Base-by-base conservation (phyloP, 2,113 vertebrate genomes). In the Asarcornis scutulata region DNA sequence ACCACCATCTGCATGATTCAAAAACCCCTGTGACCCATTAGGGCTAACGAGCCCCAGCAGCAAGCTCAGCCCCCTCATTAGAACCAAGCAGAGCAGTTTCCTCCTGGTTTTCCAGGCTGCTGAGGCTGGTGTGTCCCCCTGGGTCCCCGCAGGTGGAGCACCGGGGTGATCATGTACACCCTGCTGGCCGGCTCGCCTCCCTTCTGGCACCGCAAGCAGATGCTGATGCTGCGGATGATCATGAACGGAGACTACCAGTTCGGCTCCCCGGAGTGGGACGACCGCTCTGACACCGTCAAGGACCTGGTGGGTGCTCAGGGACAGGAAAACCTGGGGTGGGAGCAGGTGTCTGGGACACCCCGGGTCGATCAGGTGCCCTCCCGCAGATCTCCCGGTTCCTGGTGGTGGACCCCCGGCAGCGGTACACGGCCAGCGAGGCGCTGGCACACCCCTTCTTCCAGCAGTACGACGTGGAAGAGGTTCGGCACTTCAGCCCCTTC, bases 141-240 rank as follows among this genome's bases (percentile, higher is more conserved):
- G 93, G 38, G 22, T 50, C 27, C 55, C 62, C 14, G 0, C 98
- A 99, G 99, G 98, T 99, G 99, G 99, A 99, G 99, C 94, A 98
- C 98, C 0, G 99, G 99, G 2, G 99, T 99, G 78, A 99, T 99
- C 97, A 99, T 99, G 99, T 99, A 99, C 97, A 99, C 99, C 1
- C 96, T 99, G 85, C 98, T 99, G 75, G 99, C 99, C 0, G 99
- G 99, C 66, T 99, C 99, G 5, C 99, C 99, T 0, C 99, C 99
- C 6, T 99, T 99, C 98, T 99, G 99, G 99, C 99, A 99, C 98
- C 98, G 99, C 86, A 99, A 99, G 90, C 99, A 99, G 98, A 99
- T 99, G 98, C 96, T 99, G 97, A 99, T 99, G 99, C 97, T 99
- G 93, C 97, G 99, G 38, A 99, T 99, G 99, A 99, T 99, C 92